Base-by-base conservation (phyloP, 2,888 invertebrate species). In the Lasioglossum zephyrum region DNA sequence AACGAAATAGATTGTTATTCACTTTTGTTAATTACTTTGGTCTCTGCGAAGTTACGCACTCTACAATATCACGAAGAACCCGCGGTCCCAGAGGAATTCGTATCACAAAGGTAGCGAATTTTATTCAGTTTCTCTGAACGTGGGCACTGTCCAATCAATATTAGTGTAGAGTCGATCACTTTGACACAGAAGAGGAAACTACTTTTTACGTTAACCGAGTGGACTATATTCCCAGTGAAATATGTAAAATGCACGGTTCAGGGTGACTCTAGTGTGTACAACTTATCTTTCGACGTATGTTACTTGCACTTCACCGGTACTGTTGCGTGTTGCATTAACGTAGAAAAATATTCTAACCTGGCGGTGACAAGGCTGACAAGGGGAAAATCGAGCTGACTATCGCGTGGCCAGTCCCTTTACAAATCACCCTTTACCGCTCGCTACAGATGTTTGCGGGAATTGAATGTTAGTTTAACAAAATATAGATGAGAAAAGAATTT, bases 281-380 rank as follows among this genome's bases (percentile, higher is more conserved):
- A 63, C 31, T 63, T 63, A 63, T 31, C 16, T 31, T 31, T 6
- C 26, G 63, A 63, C 16, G 63, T 16, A 5, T 63, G 63, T 63
- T 63, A 63, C 63, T 16, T 31, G 31, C 63, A 63, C 31, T 31
- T 63, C 16, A 6, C 6, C 63, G 57, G 57, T 4, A 57, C n/a
- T 57, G 53, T 63, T 31, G 31, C 63, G 63, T 63, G 63, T 16
- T 31, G 63, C 63, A 18, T 63, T 31, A 26, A 63, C 31, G 26
- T 16, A 63, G 63, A 31, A 63, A 63, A 63, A 26, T 31, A 31
- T 31, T 63, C 63, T 26, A 63, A 31, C 63, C 16, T 16, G 63
- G 63, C 63, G 63, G 63, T 63, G 63, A 63, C 31, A 31, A 31
- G 31, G 63, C 63, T 31, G 31, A 31, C 63, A 63, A 63, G 63